These are phyloP conservation scores for Idaea straminata DNA, from an alignment of 2,888 invertebrate genomes.

Conservation along the genomic window DNA sequence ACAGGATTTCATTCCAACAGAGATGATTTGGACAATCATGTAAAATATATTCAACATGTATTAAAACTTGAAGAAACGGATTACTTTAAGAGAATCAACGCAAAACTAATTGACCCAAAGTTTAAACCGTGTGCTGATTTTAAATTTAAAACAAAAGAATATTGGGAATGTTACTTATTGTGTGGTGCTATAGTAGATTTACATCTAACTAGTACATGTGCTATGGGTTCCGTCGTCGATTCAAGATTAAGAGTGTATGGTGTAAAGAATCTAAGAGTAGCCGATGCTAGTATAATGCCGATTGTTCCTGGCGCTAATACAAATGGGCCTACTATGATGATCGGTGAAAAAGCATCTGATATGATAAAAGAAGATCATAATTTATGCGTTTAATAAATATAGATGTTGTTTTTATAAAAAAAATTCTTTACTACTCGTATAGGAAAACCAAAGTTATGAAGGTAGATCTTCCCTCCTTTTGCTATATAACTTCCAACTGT, in stretches of 20 bases:
- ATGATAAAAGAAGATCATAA: slow-evolving; percentile 14
- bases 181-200: slow-evolving; percentile 83
- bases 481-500: too few species aligned
- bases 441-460: neutral
- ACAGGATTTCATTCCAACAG: slow-evolving; percentile 77
- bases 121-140: slow-evolving; percentile 25
- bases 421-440: neutral
- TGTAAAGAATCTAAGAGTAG: slow-evolving; percentile 81
- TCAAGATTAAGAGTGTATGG: slow-evolving; percentile 81
- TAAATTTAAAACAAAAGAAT: slow-evolving; percentile 68
- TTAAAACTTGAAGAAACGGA: slow-evolving; percentile 51
- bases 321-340: slow-evolving; percentile 86
- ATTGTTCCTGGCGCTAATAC: slow-evolving; percentile 83
- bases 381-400: neutral
- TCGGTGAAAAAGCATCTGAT: slow-evolving; percentile 81
- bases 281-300: slow-evolving; percentile 88
- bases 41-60: slow-evolving; percentile 47
- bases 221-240: slow-evolving; percentile 87
- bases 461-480: neutral
- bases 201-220: slow-evolving; percentile 84
- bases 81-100: slow-evolving; percentile 52
- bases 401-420: slow-evolving; percentile 10
- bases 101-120: slow-evolving; percentile 32
- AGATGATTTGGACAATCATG: slow-evolving; percentile 63
- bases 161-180: slow-evolving; percentile 83